A percentile compares a stretch with the other conserved stretches of the same genome.
phyloP scores from a whole-genome alignment of 1,140 invertebrate genomes.

The Magallana angulata region DNA sequence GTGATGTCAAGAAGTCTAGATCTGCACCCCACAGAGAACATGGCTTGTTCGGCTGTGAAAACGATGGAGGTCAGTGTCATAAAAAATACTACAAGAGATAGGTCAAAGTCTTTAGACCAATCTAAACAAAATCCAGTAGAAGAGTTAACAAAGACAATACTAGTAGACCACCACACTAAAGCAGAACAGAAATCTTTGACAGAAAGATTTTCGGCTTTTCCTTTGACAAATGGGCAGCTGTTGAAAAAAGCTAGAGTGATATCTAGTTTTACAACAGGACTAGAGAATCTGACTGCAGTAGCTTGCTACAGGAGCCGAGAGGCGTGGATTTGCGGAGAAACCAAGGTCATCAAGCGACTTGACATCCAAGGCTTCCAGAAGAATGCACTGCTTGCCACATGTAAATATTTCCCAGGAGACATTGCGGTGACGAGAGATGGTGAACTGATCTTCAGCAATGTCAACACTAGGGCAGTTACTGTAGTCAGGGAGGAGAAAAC shows the following conservation, averaged over 20 bases:
- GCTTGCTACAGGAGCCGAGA: not conserved
- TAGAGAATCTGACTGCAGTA: not conserved
- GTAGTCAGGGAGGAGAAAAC: not conserved
- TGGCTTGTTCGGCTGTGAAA: no score
- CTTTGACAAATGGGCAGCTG: not conserved
- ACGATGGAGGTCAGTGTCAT: no score
- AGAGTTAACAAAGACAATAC: no score
- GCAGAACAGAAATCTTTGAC: not conserved
- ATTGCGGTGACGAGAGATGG: not conserved
- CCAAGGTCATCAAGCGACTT: not conserved
- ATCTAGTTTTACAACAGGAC: not conserved
- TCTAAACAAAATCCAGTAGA: no score
- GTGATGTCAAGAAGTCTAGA: no score
- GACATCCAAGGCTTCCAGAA: not conserved
- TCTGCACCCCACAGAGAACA: no score
- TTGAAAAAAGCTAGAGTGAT: not conserved
- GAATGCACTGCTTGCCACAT: not conserved
- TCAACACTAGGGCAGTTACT: not conserved
- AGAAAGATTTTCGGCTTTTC: not conserved
- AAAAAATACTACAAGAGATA: no score
- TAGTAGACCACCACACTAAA: no score
- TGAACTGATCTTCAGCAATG: not conserved
- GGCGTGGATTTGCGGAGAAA: not conserved
- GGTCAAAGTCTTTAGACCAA: no score
- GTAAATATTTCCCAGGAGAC: conserved; percentile 1